These are phyloP conservation scores for Pterocles orientalis DNA, from an alignment of 2,113 vertebrate genomes.

Conservation along the genomic window DNA sequence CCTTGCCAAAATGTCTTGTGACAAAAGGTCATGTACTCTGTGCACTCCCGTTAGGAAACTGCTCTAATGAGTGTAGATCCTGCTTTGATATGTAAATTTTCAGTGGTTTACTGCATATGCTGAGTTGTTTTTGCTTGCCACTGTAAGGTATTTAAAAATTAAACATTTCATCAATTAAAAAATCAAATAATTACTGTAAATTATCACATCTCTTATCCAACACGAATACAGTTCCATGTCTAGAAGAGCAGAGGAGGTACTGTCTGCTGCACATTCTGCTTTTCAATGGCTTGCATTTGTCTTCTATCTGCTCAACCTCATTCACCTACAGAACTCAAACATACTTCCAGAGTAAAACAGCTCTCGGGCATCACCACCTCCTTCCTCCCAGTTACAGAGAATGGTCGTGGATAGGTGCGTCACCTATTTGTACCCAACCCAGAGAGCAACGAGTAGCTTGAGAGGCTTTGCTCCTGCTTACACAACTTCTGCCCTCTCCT, in stretches of 20 bases:
- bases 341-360: not conserved
- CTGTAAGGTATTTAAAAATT: not conserved
- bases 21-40: conserved; percentile 18
- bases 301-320: not conserved
- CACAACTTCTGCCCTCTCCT: not conserved
- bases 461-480: not conserved
- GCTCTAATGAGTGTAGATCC: conserved; percentile 7
- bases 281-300: not conserved
- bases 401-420: accelerated
- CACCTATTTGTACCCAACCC: not conserved
- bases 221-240: not conserved
- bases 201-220: not conserved
- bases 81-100: conserved; percentile 27
- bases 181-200: not conserved
- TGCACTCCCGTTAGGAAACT: not conserved
- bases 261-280: not conserved
- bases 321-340: not conserved
- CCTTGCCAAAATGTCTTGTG: conserved; percentile 3
- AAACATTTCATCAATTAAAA: not conserved
- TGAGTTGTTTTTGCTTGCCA: not conserved
- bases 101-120: not conserved
- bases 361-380: not conserved
- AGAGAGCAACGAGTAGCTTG: not conserved
- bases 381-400: not conserved
- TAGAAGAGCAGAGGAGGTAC: not conserved